These are phyloP conservation scores for Automeris io DNA, from an alignment of 2,888 invertebrate species.

Conservation along the genomic window DNA sequence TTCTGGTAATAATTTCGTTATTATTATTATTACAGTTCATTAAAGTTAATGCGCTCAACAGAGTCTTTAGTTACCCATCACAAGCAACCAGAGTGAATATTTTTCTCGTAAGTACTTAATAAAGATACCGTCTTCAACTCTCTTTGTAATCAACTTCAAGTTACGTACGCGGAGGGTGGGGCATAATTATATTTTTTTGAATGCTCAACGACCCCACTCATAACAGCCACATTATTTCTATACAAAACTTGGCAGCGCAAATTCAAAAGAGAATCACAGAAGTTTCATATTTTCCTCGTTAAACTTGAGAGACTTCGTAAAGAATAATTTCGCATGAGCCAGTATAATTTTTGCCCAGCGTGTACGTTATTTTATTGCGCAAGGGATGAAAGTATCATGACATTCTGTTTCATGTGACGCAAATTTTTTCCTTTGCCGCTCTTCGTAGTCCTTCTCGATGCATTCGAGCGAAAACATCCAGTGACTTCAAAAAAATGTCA, in stretches of 20 bases:
- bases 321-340: conserved; percentile 35
- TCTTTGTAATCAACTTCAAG: conserved; percentile 1
- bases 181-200: conserved; percentile 6
- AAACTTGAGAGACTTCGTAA: conserved; percentile 36
- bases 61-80: neutral
- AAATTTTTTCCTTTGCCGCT: conserved; percentile 33
- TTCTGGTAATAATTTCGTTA: no score
- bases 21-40: neutral
- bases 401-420: conserved; percentile 24
- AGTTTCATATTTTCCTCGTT: conserved; percentile 54
- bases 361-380: conserved; percentile 30
- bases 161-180: conserved; percentile 1
- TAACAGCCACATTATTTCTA: conserved; percentile 16
- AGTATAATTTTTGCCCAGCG: conserved; percentile 24
- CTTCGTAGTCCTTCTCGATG: conserved; percentile 39
- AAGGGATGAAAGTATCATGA: conserved; percentile 35
- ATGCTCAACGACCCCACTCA: conserved; percentile 3
- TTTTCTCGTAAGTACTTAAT: neutral
- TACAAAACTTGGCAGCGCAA: conserved; percentile 27
- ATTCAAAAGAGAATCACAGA: conserved; percentile 40
- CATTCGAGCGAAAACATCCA: conserved; percentile 41
- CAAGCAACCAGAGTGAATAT: neutral
- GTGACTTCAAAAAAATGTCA: conserved; percentile 35
- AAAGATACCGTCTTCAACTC: neutral
- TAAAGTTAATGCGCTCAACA: neutral